Conservation (phyloP, 2,888 invertebrate species). For the Coelopa pilipes region DNA sequence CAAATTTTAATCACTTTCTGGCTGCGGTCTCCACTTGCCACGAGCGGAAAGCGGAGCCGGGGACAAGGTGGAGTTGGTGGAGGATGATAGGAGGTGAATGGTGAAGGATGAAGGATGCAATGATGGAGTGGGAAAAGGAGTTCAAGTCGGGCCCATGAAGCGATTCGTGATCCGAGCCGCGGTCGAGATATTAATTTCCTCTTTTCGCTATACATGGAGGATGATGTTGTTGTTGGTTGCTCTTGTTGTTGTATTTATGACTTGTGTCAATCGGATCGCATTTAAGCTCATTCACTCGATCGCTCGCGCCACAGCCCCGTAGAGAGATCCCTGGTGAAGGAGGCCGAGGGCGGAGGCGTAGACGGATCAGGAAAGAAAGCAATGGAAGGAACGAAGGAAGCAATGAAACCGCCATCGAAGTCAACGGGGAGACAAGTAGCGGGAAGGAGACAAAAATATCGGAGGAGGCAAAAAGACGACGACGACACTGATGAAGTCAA, state of each 20-base stretch:
- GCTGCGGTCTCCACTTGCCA: background rate
- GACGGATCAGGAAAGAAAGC: background rate
- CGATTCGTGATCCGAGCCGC: conserved; percentile 20
- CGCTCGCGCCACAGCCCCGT: background rate
- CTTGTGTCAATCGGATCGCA: conserved; percentile 31
- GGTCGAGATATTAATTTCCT: conserved; percentile 33
- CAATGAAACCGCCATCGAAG: no score
- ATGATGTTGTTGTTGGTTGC: conserved; percentile 20
- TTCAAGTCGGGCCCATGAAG: conserved; percentile 5
- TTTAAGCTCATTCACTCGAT: conserved; percentile 19
- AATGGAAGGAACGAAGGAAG: no score
- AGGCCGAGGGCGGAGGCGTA: background rate
- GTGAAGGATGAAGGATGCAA: background rate
- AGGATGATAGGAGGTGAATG: no score
- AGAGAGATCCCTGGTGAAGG: background rate
- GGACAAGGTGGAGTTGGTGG: no score
- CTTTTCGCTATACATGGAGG: conserved; percentile 15
- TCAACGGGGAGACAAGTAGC: background rate
- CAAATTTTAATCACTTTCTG: conserved; percentile 48
- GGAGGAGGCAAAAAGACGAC: no score
- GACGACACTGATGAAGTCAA: no score
- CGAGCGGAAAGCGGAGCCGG: background rate
- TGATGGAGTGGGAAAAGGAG: no score
- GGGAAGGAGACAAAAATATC: background rate
- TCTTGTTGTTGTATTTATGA: conserved; percentile 31